Evolutionary conservation across 2,888 invertebrate genomes (phyloP), one percentile per base, ranked within the genome.

Genomic region (Hirtodrosophila duncani): DNA sequence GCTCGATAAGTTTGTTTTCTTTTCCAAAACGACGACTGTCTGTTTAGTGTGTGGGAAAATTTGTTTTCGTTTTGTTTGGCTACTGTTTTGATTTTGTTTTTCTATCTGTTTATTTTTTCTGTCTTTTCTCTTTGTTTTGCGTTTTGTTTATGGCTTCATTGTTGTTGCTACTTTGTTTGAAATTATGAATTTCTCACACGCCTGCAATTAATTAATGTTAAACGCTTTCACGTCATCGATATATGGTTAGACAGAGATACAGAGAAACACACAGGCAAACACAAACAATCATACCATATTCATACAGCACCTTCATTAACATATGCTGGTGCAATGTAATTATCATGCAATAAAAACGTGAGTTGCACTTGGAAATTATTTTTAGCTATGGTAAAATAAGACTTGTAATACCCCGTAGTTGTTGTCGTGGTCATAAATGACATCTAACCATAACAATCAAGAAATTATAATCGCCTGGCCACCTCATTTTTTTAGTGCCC

Each of bases 121-220:
- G 36, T 23, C 9, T 5, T n/a, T 24, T 14, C 24, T 38, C 14
- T 27, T 7, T 29, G 7, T 1, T 1, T 30, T 8, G 6, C 18
- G 38, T 34, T 8, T 26, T 16, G 45, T 44, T 61, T 23, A 30
- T 51, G 9, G 30, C 9, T 9, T 5, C 9, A 41, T 34, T 29
- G 11, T 53, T 33, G 24, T 17, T 31, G 34, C 9, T 26, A 10
- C 2, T 36, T 14, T 27, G 11, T 34, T 36, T 39, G 48, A 51
- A 59, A 60, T 72, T 77, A 77, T 66, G 53, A 58, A 71, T 72
- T 72, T 72, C 62, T 48, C 69, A 72, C 77, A 77, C 71, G 67
- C 43, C 44, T 62, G 39, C 72, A 52, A 62, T 72, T 72, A 72
- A 77, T 74, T 74, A 72, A 62, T 62, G 53, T 38, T 68, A 68